Evolutionary conservation across 2,113 vertebrate genomes (phyloP), one percentile per base, ranked within the genome.

Genomic region (Labeo catla): DNA sequence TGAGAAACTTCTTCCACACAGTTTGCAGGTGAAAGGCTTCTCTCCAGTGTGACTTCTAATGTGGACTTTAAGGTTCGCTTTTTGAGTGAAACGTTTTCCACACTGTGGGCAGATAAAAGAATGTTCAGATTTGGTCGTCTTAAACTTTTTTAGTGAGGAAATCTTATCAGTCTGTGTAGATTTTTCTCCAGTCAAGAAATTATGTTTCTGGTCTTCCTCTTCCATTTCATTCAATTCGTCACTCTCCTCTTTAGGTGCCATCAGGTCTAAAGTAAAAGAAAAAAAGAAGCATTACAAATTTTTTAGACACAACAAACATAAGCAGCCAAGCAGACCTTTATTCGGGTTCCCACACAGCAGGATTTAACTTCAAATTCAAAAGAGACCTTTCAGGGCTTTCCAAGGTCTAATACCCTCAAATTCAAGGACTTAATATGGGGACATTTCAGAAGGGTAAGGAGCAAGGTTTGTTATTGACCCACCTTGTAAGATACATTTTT

Each of bases 41-140:
- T 65, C 63, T 65, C n/a, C 63, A 34, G 63, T 65, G 23, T 65
- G 63, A 34, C 10, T 28, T 65, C 63, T 65, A 23, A 65, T 23
- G 63, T 65, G 63, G 63, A 65, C 63, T 65, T 65, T 65, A 65
- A 65, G 63, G 63, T 65, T 28, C 13, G n/a, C 23, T 65, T 65
- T 28, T 65, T 65, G 63, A 65, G n/a, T 28, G 63, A 65, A 65
- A 65, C 23, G n/a, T 28, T 65, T 28, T 6, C 23, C 63, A 34
- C 63, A 65, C 2, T 65, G 63, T 28, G n/a, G 63, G 63, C 63
- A 65, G 23, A 28, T 12, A 23, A 65, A 65, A 34, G 9, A 34
- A 65, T 8, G 23, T 23, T 65, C 28, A 4, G 10, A 28, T 13
- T 65, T 65, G 63, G 63, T 34, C 12, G 6, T 65, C 11, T 28